A percentile compares a stretch with the other conserved stretches of the same genome.
Conservation (phyloP, 2,113 vertebrate species). For the Archilochus colubris region DNA sequence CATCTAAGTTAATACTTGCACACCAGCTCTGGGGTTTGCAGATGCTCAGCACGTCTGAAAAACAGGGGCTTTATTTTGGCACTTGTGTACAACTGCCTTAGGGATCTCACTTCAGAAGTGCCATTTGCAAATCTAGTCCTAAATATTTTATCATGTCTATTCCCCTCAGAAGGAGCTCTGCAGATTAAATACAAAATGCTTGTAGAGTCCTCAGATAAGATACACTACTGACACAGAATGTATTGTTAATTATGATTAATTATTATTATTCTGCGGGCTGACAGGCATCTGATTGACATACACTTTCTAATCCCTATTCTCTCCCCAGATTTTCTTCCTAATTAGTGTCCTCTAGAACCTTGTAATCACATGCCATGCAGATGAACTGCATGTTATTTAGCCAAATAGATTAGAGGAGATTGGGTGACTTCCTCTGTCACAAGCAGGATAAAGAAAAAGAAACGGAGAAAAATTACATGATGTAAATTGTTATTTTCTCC, state of each 20-base stretch:
- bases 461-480: not conserved
- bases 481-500: not conserved
- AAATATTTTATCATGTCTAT: slow-evolving; percentile 28
- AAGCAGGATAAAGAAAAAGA: not conserved
- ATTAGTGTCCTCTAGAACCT: slow-evolving; percentile 50
- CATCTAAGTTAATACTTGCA: not conserved
- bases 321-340: slow-evolving; percentile 41
- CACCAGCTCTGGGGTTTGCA: not conserved
- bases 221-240: not conserved
- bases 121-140: slow-evolving; percentile 36
- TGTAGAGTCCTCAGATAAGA: slow-evolving; percentile 26
- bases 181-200: slow-evolving; percentile 32
- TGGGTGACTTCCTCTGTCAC: not conserved
- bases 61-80: not conserved
- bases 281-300: slow-evolving; percentile 8
- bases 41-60: not conserved
- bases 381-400: not conserved
- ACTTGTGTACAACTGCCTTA: not conserved
- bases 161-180: not conserved
- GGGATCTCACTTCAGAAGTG: slow-evolving; percentile 25
- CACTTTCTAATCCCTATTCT: slow-evolving; percentile 51
- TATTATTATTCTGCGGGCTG: slow-evolving; percentile 31
- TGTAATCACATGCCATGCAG: slow-evolving; percentile 40
- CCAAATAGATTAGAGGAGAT: not conserved
- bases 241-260: slow-evolving; percentile 44